phyloP scores from a whole-genome alignment of 2,113 vertebrate species.

The Ramphastos sulfuratus region DNA sequence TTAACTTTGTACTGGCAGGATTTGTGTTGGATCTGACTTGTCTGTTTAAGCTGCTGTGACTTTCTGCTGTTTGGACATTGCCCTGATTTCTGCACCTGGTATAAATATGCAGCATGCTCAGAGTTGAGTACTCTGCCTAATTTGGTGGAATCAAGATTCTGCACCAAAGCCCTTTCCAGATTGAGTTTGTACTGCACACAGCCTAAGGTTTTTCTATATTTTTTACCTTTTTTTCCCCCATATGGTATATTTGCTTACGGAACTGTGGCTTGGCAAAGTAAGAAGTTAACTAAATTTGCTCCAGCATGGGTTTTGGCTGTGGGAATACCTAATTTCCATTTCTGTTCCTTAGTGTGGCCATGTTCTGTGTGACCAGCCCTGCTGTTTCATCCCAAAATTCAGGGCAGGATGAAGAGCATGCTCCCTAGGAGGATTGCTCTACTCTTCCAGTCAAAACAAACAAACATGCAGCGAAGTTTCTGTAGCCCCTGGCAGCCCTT shows the following conservation, averaged over 20 bases:
- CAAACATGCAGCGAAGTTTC: rapidly evolving
- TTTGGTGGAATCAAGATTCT: background rate
- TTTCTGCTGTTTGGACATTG: background rate
- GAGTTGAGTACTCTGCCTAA: background rate
- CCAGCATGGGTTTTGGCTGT: background rate
- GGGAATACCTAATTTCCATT: background rate
- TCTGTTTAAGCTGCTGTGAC: background rate
- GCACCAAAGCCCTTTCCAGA: background rate
- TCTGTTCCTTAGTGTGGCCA: background rate
- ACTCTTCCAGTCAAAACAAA: background rate
- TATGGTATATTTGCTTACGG: background rate
- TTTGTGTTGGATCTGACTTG: background rate
- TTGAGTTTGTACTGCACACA: background rate
- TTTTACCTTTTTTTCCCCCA: background rate
- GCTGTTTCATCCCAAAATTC: background rate
- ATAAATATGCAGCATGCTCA: background rate
- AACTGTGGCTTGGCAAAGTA: background rate
- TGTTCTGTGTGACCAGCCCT: background rate
- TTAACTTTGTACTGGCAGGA: background rate
- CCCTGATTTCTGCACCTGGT: background rate
- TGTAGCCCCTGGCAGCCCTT: background rate
- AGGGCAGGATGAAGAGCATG: background rate
- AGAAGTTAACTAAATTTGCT: background rate
- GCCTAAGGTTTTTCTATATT: background rate
- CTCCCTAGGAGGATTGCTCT: background rate